Evolutionary conservation across 2,113 vertebrate species (phyloP).

Genomic region (Pseudopodoces humilis): DNA sequence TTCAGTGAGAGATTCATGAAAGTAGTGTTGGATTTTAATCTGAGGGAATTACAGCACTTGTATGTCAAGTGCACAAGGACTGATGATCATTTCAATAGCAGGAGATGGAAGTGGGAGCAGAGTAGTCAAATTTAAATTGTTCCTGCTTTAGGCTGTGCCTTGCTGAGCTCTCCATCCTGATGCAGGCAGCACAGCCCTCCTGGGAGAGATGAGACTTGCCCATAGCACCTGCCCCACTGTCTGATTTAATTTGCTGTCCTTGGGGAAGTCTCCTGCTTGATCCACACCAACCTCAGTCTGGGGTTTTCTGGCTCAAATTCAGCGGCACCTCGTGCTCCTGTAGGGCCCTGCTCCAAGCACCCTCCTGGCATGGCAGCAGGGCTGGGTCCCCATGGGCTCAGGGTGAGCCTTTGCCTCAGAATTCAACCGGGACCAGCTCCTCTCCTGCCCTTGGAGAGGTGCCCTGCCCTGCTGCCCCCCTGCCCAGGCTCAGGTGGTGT

Average conservation of each 20-base stretch:
- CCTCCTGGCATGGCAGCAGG: fast-evolving
- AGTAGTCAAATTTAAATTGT: conserved; percentile 42
- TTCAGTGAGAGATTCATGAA: conserved; percentile 17
- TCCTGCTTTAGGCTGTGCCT: not conserved
- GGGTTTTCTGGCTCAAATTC: not conserved
- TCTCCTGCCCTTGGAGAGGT: not conserved
- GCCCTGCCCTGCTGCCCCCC: not conserved
- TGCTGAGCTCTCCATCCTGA: not conserved
- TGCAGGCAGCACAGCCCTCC: not conserved
- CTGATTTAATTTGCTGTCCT: not conserved
- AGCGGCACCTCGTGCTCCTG: not conserved
- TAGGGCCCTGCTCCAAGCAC: not conserved
- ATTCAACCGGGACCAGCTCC: fast-evolving
- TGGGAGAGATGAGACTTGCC: not conserved
- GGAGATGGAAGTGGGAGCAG: conserved; percentile 9
- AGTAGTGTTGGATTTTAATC: conserved; percentile 55
- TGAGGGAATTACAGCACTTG: conserved; percentile 55
- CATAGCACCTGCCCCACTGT: not conserved
- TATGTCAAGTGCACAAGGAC: conserved; percentile 33
- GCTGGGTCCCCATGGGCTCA: not conserved
- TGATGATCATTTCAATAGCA: conserved; percentile 64
- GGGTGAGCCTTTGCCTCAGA: not conserved
- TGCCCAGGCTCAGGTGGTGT: not conserved
- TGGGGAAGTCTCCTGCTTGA: not conserved
- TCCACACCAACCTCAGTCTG: fast-evolving